These are phyloP conservation scores for Pogonomyrmex californicus DNA, from an alignment of 1,140 invertebrate species.

Conservation along the genomic window DNA sequence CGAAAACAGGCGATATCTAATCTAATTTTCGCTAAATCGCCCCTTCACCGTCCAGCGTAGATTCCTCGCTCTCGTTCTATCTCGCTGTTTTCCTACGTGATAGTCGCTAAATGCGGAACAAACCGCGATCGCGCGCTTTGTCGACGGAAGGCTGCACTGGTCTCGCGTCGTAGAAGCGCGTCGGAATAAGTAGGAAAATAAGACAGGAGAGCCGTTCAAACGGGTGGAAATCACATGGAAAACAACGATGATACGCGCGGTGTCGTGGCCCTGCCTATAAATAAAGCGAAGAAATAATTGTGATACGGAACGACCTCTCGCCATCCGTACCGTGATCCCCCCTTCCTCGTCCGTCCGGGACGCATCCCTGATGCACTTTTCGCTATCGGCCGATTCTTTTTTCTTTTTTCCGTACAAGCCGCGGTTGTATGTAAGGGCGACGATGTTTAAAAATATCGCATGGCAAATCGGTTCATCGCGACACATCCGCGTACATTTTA, in stretches of 20 bases:
- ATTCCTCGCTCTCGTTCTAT: not conserved
- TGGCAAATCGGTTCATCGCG: conserved; percentile 61
- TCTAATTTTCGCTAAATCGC: not conserved
- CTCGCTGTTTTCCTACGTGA: not conserved
- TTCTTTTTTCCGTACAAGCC: not conserved
- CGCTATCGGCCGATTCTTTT: conserved; percentile 73
- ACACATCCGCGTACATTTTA: conserved; percentile 14
- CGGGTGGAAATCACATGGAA: conserved; percentile 75
- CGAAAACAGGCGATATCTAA: not conserved
- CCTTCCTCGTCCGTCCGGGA: not conserved
- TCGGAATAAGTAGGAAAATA: conserved; percentile 23
- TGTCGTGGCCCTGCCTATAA: conserved; percentile 82
- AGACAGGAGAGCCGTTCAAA: conserved; percentile 21
- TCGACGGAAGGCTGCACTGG: not conserved
- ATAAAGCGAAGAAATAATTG: conserved; percentile 82
- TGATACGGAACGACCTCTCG: conserved; percentile 76
- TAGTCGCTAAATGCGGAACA: conserved; percentile 30
- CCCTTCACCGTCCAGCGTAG: not conserved
- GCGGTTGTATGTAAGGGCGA: conserved; percentile 57
- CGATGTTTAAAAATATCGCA: conserved; percentile 78
- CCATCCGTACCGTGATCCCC: not conserved
- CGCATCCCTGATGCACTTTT: conserved; percentile 75
- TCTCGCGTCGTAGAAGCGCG: not conserved
- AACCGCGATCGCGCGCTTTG: not conserved
- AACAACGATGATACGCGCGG: conserved; percentile 81